These are phyloP conservation scores for Protaetia brevitarsis DNA, from an alignment of 1,140 invertebrate species.

Conservation along the genomic window DNA sequence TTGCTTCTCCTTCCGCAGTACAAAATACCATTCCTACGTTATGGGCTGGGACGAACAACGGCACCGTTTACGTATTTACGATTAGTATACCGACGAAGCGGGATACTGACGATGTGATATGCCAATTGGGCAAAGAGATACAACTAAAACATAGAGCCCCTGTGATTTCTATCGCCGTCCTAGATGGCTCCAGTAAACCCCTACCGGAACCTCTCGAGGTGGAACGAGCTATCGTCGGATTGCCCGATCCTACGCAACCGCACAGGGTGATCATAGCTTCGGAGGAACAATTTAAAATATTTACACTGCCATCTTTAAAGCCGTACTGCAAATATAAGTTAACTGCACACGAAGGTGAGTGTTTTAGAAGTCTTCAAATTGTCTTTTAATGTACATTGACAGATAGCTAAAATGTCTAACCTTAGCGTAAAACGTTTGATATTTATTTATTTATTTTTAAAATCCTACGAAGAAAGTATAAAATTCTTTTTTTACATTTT, in stretches of 20 bases:
- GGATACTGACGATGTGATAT: constrained; percentile 68
- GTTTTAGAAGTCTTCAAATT: too few species aligned
- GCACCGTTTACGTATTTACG: constrained; percentile 88
- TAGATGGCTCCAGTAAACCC: constrained; percentile 75
- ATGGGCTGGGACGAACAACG: constrained; percentile 95
- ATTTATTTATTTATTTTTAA: too few species aligned
- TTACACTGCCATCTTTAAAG: constrained; percentile 89
- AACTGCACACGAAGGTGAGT: constrained; percentile 85
- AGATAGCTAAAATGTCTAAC: too few species aligned
- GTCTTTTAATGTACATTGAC: too few species aligned
- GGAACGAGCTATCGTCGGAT: constrained; percentile 63
- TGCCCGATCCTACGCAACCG: constrained; percentile 59
- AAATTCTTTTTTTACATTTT: too few species aligned
- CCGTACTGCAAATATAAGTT: constrained; percentile 94
- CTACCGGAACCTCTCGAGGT: constrained; percentile 74
- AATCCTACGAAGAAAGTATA: too few species aligned
- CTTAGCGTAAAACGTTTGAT: too few species aligned
- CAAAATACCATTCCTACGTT: constrained; percentile 87
- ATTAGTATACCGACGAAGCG: constrained; percentile 73
- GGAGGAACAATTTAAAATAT: constrained; percentile 97
- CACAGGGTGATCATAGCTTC: constrained; percentile 91
- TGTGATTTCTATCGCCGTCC: constrained; percentile 87
- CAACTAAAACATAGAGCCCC: constrained; percentile 94
- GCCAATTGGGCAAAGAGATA: constrained; percentile 89
- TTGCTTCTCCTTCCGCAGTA: too few species aligned